Percentiles rank a stretch among this genome's conserved stretches.
Evolutionary conservation across 2,797 vertebrate genomes (phyloP).

Genomic region (Xenops minutus): DNA sequence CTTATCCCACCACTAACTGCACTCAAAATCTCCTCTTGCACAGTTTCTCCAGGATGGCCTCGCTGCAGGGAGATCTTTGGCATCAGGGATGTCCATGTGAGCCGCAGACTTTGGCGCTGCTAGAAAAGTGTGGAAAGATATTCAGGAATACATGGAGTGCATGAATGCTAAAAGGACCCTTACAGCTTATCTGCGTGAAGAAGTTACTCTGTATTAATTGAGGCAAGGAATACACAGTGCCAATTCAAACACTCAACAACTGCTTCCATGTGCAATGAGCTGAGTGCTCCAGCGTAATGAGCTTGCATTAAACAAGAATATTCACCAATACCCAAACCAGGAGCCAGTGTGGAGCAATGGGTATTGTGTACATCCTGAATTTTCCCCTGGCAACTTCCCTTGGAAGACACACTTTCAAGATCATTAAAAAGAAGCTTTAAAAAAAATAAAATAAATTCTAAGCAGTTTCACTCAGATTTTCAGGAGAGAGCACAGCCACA

Average conservation of each 20-base stretch:
- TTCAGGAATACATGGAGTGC: not conserved
- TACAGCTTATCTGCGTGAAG: not conserved
- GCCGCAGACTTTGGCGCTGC: not conserved
- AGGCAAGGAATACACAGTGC: not conserved
- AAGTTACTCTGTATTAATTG: not conserved
- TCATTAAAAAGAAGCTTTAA: not conserved
- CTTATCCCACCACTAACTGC: not conserved
- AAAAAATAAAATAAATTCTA: not conserved
- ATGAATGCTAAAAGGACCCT: not conserved
- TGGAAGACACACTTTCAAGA: not conserved
- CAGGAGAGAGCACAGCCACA: not conserved
- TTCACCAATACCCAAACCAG: not conserved
- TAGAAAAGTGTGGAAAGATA: not conserved
- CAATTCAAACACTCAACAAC: not conserved
- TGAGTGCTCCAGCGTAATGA: not conserved
- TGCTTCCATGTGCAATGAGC: fast-evolving
- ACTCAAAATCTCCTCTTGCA: not conserved
- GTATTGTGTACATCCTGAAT: not conserved
- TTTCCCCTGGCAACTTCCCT: not conserved
- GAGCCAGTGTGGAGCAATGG: fast-evolving
- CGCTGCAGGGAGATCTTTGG: not conserved
- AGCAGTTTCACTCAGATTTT: not conserved
- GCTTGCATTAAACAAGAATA: not conserved
- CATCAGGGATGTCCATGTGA: not conserved
- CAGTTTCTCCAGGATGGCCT: not conserved